Conservation (phyloP, 2,888 invertebrate genomes). For the Horisme vitalbata region DNA sequence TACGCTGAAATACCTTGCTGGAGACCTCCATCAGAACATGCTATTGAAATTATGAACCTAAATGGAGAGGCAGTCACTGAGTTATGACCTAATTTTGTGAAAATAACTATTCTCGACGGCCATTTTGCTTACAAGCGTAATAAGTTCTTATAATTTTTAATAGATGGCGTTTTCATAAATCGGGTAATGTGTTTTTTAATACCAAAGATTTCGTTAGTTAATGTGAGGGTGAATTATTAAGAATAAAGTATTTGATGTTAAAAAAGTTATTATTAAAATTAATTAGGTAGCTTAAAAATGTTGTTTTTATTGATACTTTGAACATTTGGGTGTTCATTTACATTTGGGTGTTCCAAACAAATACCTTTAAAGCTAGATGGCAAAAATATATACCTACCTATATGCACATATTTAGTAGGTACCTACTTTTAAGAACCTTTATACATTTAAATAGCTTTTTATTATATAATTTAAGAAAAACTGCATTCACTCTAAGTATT, state of each 20-base stretch:
- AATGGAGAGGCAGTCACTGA: constrained; percentile 79
- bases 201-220: no score
- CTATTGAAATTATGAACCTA: constrained; percentile 67
- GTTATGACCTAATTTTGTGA: constrained; percentile 57
- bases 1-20: constrained; percentile 87
- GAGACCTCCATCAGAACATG: constrained; percentile 75
- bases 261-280: background rate
- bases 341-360: no score
- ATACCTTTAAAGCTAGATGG: no score
- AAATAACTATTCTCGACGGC: constrained; percentile 2
- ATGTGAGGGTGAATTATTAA: no score
- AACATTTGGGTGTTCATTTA: no score
- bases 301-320: background rate
- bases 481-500: no score
- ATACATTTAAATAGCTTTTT: no score
- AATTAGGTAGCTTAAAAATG: background rate
- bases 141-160: constrained; percentile 28
- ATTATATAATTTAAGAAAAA: no score
- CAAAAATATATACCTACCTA: no score
- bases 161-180: constrained; percentile 55
- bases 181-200: constrained; percentile 7
- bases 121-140: constrained; percentile 6
- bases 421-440: no score
- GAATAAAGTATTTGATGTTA: no score
- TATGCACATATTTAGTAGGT: no score